Base-by-base conservation (phyloP, 2,797 vertebrate genomes). In the Pipistrellus nathusii region DNA sequence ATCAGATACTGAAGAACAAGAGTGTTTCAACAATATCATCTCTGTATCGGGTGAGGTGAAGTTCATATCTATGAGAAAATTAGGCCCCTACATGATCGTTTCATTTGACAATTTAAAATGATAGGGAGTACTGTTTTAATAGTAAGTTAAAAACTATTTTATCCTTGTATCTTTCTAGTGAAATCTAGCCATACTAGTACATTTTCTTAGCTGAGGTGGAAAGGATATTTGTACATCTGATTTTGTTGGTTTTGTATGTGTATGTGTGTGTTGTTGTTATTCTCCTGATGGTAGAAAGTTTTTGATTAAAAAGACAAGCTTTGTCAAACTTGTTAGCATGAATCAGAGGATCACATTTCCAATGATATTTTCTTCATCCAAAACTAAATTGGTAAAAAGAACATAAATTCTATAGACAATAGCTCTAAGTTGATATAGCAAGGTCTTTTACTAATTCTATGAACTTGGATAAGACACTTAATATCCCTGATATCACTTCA, bases 31-130 rank as follows among this genome's bases (percentile, higher is more conserved):
- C 13, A 92, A 9, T 32, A 48, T 46, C 23, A 81, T 81, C 81
- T 94, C 85, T 64, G 4, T 48, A 62, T 77, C 53, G 38, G 35
- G 48, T 23, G 7, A 87, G 48, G 44, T 62, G 71, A 72, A 66
- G 9, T 77, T 53, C 30, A 20, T 27, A 64, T 23, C 15, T 18
- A 21, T 27, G 41, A 21, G 62, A 17, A 25, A 82, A 41, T 76
- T 8, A 48, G 32, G 73, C 0, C 17, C 9, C 12, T n/a, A 81
- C 1, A 17, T 13, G 3, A n/a, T 23, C 57, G 59, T 88, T 88
- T 82, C 41, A 93, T n/a, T 46, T 78, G 27, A 80, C n/a, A 83
- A 83, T 48, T 84, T 75, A 64, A 95, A 82, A 91, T 73, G n/a
- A 68, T 8, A 90, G 27, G 46, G 25, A 51, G 20, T 41, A 78